phyloP scores from a whole-genome alignment of 2,888 invertebrate genomes.

The Hedya salicella region DNA sequence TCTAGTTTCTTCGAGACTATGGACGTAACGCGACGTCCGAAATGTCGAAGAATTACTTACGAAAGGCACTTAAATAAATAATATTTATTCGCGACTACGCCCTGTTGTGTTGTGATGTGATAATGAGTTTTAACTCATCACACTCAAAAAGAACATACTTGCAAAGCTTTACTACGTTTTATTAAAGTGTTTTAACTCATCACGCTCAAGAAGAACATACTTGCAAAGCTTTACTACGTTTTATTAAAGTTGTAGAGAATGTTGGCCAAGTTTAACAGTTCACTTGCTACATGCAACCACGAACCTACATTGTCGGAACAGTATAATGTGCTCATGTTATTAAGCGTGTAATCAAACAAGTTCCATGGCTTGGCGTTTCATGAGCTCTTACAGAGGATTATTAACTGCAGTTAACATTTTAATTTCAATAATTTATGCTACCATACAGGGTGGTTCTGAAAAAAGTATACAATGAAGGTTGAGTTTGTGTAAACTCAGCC shows the following conservation, averaged over 20 bases:
- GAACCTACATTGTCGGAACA: not conserved
- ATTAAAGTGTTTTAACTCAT: not conserved
- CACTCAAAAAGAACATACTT: not conserved
- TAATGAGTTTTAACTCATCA: not conserved
- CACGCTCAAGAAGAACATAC: not conserved
- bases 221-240: too few species aligned
- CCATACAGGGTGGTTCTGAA: not conserved
- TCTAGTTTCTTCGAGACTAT: too few species aligned
- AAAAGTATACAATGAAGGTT: not conserved
- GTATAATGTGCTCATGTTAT: slow-evolving; percentile 2
- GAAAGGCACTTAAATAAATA: too few species aligned
- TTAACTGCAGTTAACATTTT: slow-evolving; percentile 31
- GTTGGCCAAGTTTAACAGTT: not conserved
- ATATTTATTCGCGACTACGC: too few species aligned
- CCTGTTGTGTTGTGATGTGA: too few species aligned
- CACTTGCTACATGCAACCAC: slow-evolving; percentile 18
- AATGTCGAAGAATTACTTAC: too few species aligned
- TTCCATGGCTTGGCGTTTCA: slow-evolving; percentile 14
- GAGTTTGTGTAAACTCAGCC: too few species aligned
- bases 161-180: too few species aligned
- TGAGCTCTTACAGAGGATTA: slow-evolving; percentile 12
- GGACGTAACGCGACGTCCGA: too few species aligned
- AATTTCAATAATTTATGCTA: slow-evolving; percentile 25
- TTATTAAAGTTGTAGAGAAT: not conserved
- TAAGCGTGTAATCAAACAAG: slow-evolving; percentile 20